Evolutionary conservation across 2,888 invertebrate species (phyloP).

Genomic region (Coelogynopora nodosa): DNA sequence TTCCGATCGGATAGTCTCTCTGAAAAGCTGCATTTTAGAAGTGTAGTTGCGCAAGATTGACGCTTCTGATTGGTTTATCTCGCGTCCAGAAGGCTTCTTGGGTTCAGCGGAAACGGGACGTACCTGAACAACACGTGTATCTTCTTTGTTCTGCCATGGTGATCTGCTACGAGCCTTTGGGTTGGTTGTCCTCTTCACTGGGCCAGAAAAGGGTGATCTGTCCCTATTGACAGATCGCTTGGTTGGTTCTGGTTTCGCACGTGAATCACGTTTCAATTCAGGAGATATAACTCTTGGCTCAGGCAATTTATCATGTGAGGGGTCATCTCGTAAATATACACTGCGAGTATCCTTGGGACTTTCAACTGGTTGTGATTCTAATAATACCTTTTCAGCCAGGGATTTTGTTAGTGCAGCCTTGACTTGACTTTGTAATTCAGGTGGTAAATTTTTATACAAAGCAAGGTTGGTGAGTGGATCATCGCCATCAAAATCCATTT

Average conservation of each 20-base stretch:
- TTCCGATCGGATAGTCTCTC: neutral
- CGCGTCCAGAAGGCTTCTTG: neutral
- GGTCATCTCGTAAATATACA: neutral
- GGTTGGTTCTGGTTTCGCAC: neutral
- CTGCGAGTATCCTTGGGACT: neutral
- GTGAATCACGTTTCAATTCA: neutral
- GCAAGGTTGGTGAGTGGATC: neutral
- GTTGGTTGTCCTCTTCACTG: neutral
- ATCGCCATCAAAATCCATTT: neutral
- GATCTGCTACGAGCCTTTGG: constrained; percentile 13
- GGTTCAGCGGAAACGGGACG: neutral
- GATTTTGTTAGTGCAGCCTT: neutral
- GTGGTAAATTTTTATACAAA: neutral
- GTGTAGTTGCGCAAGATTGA: neutral
- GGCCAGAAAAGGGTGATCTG: neutral
- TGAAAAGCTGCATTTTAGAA: neutral
- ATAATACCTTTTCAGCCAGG: neutral
- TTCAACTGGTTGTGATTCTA: neutral
- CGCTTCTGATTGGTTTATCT: neutral
- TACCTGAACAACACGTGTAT: neutral
- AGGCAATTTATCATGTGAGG: neutral
- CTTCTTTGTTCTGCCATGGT: neutral
- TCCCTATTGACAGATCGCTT: neutral
- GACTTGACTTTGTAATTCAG: neutral
- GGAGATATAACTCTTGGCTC: neutral